Evolutionary conservation across 2,797 vertebrate species (phyloP).

Genomic region (Catostomus latipinnis): DNA sequence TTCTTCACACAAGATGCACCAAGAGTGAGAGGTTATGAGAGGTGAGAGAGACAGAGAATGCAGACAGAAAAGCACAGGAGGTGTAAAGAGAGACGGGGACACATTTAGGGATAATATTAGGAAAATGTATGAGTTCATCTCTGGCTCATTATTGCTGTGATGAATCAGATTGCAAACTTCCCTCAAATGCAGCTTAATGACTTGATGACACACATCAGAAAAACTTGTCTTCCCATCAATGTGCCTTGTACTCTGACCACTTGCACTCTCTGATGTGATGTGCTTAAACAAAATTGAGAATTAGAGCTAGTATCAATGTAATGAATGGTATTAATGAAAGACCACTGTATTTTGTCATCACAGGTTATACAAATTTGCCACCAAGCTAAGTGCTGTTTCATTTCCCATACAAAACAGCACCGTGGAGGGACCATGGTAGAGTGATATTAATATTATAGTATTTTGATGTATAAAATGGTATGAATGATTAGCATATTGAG

Average conservation of each 20-base stretch:
- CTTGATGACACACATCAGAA: slow-evolving; percentile 79
- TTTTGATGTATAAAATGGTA: too few species aligned
- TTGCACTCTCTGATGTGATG: slow-evolving; percentile 68
- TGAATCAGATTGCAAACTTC: slow-evolving; percentile 81
- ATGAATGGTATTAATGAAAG: slow-evolving; percentile 76
- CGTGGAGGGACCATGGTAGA: not conserved
- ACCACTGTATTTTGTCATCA: slow-evolving; percentile 69
- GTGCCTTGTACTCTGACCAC: slow-evolving; percentile 56
- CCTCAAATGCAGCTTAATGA: slow-evolving; percentile 82
- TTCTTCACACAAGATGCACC: slow-evolving; percentile 37
- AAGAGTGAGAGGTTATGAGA: not conserved
- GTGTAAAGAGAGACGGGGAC: slow-evolving; percentile 26
- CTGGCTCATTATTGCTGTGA: slow-evolving; percentile 80
- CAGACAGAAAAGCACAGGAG: slow-evolving; percentile 20
- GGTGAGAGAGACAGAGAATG: not conserved
- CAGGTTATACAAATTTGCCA: slow-evolving; percentile 56
- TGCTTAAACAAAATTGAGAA: slow-evolving; percentile 81
- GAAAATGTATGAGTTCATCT: slow-evolving; percentile 81
- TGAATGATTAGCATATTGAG: too few species aligned
- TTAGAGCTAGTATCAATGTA: slow-evolving; percentile 77
- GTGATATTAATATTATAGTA: too few species aligned
- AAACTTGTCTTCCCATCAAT: slow-evolving; percentile 77
- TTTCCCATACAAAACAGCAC: slow-evolving; percentile 45
- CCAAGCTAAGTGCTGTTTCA: slow-evolving; percentile 60
- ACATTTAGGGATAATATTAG: slow-evolving; percentile 53